Percentiles rank a stretch among this genome's conserved stretches.
phyloP scores from a whole-genome alignment of 2,113 vertebrate species.

The Okapia johnstoni region DNA sequence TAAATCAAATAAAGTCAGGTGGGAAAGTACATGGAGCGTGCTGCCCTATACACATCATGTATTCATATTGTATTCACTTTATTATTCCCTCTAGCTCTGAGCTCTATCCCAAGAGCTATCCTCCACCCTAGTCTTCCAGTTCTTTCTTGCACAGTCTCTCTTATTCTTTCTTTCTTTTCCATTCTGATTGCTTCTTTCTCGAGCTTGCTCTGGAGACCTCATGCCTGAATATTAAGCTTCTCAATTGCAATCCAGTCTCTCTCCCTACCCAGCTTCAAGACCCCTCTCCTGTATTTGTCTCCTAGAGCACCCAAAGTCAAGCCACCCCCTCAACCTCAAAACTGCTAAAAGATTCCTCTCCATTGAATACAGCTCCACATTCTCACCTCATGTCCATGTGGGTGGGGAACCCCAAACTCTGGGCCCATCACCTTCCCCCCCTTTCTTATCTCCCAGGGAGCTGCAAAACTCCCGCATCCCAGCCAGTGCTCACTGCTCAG shows the following conservation, averaged over 20 bases:
- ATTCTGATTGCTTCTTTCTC: not conserved
- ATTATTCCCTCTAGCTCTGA: not conserved
- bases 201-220: not conserved
- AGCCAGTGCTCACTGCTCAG: not conserved
- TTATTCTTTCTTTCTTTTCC: not conserved
- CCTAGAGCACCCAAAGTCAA: not conserved
- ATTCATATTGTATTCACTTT: not conserved
- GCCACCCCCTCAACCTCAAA: not conserved
- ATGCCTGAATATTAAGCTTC: not conserved
- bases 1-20: not conserved
- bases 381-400: fast-evolving
- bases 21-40: not conserved
- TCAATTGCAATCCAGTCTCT: not conserved
- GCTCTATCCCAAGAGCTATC: not conserved
- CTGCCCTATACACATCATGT: not conserved
- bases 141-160: not conserved
- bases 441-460: no score
- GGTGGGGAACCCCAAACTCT: fast-evolving
- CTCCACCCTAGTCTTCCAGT: fast-evolving
- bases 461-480: fast-evolving
- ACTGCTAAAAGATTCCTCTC: not conserved
- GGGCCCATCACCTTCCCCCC: fast-evolving
- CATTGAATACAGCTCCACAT: fast-evolving
- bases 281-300: not conserved
- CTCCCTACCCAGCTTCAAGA: not conserved